phyloP scores from a whole-genome alignment of 2,888 invertebrate species.

The Siphlonurus alternatus region DNA sequence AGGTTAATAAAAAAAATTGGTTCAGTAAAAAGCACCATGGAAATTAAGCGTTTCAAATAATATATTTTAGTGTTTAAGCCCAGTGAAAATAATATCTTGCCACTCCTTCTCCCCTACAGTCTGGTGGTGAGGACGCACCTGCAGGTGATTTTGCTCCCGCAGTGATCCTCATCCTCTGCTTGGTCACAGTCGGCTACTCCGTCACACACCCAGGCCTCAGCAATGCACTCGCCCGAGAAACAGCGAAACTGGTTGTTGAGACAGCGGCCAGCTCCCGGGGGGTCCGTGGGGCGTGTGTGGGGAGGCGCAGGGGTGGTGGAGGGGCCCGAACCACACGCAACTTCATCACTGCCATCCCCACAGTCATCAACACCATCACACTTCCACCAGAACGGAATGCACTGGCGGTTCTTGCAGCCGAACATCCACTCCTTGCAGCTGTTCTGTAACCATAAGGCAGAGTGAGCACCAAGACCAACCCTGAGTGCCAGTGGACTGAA shows the following conservation, averaged over 20 bases:
- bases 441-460: constrained; percentile 14
- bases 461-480: neutral
- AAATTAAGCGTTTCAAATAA: no score
- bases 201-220: constrained; percentile 43
- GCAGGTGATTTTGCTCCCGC: constrained; percentile 22
- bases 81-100: no score
- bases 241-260: constrained; percentile 39
- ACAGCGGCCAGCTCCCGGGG: constrained; percentile 24
- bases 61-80: no score
- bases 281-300: constrained; percentile 16
- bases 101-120: no score
- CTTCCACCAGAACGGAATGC: constrained; percentile 32
- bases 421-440: constrained; percentile 65
- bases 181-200: constrained; percentile 35
- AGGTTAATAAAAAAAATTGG: no score
- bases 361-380: constrained; percentile 65
- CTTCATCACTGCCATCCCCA: constrained; percentile 55
- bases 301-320: constrained; percentile 21
- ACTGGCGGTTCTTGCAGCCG: constrained; percentile 44
- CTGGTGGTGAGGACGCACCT: no score
- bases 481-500: neutral
- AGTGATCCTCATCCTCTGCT: constrained; percentile 44
- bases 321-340: constrained; percentile 29
- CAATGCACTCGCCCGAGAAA: constrained; percentile 38
- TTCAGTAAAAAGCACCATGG: no score